phyloP scores from a whole-genome alignment of 2,888 invertebrate species.

The Cantharis lateralis region DNA sequence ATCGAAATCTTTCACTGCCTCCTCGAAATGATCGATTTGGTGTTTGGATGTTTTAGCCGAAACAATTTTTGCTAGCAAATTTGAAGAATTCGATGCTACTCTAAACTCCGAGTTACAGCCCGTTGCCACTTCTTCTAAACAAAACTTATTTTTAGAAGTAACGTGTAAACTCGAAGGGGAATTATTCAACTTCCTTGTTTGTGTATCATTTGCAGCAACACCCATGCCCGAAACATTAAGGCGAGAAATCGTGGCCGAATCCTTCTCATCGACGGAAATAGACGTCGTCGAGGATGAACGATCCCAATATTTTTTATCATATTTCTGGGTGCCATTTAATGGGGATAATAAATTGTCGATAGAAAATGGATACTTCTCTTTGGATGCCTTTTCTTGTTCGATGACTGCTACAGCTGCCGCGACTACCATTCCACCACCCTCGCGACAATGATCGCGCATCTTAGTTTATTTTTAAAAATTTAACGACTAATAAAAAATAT shows the following conservation, averaged over 20 bases:
- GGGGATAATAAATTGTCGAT: neutral
- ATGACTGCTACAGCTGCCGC: constrained; percentile 62
- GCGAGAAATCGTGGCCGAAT: constrained; percentile 14
- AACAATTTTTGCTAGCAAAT: constrained; percentile 19
- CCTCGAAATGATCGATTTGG: constrained; percentile 44
- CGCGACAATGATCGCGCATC: constrained; percentile 27
- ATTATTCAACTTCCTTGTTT: constrained; percentile 34
- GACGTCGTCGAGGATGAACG: neutral
- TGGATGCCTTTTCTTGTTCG: constrained; percentile 47
- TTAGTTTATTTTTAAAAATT: constrained; percentile 26
- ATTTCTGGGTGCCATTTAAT: neutral
- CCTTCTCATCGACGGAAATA: neutral
- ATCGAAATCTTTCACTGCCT: constrained; percentile 52
- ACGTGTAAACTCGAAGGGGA: constrained; percentile 31
- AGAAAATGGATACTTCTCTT: constrained; percentile 54
- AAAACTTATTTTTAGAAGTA: constrained; percentile 41
- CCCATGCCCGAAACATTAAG: constrained; percentile 16
- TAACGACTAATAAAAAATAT: neutral
- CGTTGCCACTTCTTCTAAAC: constrained; percentile 33
- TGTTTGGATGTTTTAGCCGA: constrained; percentile 8
- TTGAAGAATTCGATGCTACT: constrained; percentile 51
- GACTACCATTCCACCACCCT: constrained; percentile 57
- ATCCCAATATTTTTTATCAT: neutral
- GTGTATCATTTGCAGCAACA: constrained; percentile 2
- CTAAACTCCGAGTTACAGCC: constrained; percentile 55